A percentile compares a stretch with the other conserved stretches of the same genome.
These are phyloP conservation scores for Mormyrus lacerda DNA, from an alignment of 2,113 vertebrate species.

Conservation along the genomic window DNA sequence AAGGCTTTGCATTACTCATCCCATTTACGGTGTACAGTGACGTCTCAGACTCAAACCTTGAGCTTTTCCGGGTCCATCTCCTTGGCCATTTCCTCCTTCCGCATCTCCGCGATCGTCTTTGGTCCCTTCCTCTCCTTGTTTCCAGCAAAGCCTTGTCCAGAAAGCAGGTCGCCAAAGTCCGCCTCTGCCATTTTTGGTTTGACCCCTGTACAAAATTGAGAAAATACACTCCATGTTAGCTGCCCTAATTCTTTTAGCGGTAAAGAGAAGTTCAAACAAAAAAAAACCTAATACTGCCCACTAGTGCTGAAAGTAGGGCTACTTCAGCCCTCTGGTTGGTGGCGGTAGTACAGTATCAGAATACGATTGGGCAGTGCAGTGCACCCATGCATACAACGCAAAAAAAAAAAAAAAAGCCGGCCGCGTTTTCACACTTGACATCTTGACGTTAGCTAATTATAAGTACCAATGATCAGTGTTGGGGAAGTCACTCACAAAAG, in stretches of 20 bases:
- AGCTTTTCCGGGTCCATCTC: conserved; percentile 98
- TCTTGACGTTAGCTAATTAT: neutral
- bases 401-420: too few species aligned
- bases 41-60: conserved; percentile 63
- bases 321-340: neutral
- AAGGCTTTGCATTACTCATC: neutral
- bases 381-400: too few species aligned
- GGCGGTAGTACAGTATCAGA: neutral
- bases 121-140: conserved; percentile 89
- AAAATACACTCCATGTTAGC: neutral
- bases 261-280: neutral
- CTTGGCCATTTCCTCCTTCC: conserved; percentile 98
- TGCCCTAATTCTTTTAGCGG: neutral
- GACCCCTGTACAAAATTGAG: conserved; percentile 56
- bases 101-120: conserved; percentile 96
- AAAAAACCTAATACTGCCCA: neutral
- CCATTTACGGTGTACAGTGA: too few species aligned
- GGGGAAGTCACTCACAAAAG: too few species aligned
- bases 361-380: too few species aligned
- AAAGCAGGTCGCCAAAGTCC: conserved; percentile 90
- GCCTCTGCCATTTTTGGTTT: conserved; percentile 77
- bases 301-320: neutral
- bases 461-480: neutral
- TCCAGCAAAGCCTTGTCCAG: conserved; percentile 87
- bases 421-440: neutral